These are phyloP conservation scores for Hyalella azteca DNA, from an alignment of 2,888 invertebrate species.

Conservation along the genomic window DNA sequence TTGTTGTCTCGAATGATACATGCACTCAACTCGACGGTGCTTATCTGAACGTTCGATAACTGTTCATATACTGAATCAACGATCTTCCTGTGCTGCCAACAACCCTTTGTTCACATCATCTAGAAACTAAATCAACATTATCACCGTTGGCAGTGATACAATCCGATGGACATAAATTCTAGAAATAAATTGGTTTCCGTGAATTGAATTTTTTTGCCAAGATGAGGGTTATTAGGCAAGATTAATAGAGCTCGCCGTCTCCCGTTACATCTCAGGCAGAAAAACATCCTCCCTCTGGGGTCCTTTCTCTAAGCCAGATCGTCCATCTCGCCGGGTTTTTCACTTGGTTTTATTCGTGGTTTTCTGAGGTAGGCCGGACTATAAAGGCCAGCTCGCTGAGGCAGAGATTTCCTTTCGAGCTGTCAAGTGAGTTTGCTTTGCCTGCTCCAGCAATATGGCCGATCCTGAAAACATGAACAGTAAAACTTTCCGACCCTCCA, in stretches of 20 bases:
- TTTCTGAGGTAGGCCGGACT: neutral
- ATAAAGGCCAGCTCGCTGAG: neutral
- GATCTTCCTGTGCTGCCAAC: too few relatives aligned
- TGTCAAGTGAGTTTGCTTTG: too few relatives aligned
- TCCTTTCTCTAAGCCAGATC: neutral
- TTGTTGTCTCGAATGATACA: too few relatives aligned
- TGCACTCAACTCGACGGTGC: too few relatives aligned
- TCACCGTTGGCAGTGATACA: slow-evolving; percentile 6
- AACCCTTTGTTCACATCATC: too few relatives aligned
- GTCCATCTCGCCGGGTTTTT: slow-evolving; percentile 9
- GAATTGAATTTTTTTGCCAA: slow-evolving; percentile 7
- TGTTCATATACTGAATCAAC: too few relatives aligned
- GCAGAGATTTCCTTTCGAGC: too few relatives aligned
- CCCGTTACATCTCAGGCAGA: slow-evolving; percentile 5
- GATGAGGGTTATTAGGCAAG: slow-evolving; percentile 18
- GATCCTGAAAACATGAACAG: too few relatives aligned
- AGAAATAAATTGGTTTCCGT: slow-evolving; percentile 13
- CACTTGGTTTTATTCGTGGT: neutral
- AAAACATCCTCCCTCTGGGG: slow-evolving; percentile 18
- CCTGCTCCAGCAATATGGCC: too few relatives aligned
- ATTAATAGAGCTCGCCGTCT: slow-evolving; percentile 5
- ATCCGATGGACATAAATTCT: slow-evolving; percentile 1
- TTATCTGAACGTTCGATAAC: too few relatives aligned
- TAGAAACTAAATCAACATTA: slow-evolving; percentile 24
- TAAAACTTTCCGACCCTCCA: too few relatives aligned